Conservation (phyloP, 2,113 vertebrate genomes). For the Amblyornis subalaris region DNA sequence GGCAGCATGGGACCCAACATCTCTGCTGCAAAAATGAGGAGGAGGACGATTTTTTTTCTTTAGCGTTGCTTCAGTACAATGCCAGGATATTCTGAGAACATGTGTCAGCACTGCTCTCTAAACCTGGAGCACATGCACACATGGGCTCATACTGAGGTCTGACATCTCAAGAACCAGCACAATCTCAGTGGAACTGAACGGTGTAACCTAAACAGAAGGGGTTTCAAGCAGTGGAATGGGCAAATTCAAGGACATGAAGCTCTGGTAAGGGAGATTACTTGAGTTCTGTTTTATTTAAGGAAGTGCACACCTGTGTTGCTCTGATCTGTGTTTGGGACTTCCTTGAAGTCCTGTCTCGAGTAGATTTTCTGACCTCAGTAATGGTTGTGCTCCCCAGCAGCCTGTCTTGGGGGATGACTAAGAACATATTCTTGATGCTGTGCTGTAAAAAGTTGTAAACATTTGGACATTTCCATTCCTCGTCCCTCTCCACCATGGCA, state of each 20-base stretch:
- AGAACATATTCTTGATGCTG: background rate
- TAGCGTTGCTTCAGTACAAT: background rate
- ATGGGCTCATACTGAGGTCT: background rate
- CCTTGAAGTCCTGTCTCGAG: background rate
- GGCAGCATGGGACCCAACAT: background rate
- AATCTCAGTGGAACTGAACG: background rate
- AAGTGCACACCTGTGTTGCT: background rate
- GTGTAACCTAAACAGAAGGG: background rate
- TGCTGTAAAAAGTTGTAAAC: background rate
- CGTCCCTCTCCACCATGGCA: background rate
- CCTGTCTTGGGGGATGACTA: background rate
- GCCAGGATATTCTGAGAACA: background rate
- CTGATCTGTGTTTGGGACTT: background rate
- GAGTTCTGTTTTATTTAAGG: background rate
- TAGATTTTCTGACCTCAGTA: background rate
- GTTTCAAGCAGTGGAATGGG: background rate
- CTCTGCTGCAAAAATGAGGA: background rate
- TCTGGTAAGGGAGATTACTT: background rate
- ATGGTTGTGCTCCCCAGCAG: background rate
- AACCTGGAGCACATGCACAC: background rate
- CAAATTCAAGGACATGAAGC: background rate
- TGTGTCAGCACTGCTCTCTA: background rate
- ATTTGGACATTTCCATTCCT: background rate
- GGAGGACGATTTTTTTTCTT: background rate
- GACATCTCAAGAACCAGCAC: background rate